Evolutionary conservation across 2,113 vertebrate genomes (phyloP).

Genomic region (Periophthalmodon schlosseri): DNA sequence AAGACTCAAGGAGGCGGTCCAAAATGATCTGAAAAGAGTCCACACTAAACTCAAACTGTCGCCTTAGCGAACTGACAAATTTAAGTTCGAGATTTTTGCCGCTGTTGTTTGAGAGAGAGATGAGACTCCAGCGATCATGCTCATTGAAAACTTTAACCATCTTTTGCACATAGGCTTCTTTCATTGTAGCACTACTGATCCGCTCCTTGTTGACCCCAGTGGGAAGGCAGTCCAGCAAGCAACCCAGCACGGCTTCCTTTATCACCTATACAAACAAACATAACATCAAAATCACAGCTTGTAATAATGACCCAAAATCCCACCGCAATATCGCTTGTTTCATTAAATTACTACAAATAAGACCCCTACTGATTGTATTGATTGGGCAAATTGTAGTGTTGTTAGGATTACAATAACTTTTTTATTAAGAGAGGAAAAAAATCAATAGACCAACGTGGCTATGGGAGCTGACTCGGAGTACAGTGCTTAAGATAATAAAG

Average conservation of each 20-base stretch:
- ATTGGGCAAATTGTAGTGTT: slow-evolving; percentile 28
- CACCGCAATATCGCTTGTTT: slow-evolving; percentile 11
- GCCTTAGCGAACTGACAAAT: slow-evolving; percentile 87
- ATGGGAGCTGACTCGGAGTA: background rate
- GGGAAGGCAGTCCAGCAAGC: slow-evolving; percentile 88
- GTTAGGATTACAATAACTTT: slow-evolving; percentile 13
- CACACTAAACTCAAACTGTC: slow-evolving; percentile 97
- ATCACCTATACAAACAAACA: slow-evolving; percentile 78
- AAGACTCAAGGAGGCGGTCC: slow-evolving; percentile 85
- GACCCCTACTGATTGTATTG: slow-evolving; percentile 4
- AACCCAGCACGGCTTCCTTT: slow-evolving; percentile 90
- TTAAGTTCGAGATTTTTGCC: slow-evolving; percentile 97
- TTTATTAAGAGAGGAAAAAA: slow-evolving; percentile 19
- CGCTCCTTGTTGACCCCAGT: slow-evolving; percentile 92
- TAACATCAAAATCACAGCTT: slow-evolving; percentile 33
- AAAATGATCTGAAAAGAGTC: slow-evolving; percentile 97
- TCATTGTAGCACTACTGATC: slow-evolving; percentile 90
- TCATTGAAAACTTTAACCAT: slow-evolving; percentile 95
- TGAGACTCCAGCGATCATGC: slow-evolving; percentile 94
- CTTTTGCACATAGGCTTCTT: slow-evolving; percentile 96
- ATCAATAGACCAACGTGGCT: slow-evolving; percentile 5
- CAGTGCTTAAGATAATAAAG: background rate
- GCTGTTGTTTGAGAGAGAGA: slow-evolving; percentile 94
- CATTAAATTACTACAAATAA: background rate
- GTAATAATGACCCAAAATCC: slow-evolving; percentile 27